Evolutionary conservation across 1,140 invertebrate genomes (phyloP).

Genomic region (Drosophila orosa): DNA sequence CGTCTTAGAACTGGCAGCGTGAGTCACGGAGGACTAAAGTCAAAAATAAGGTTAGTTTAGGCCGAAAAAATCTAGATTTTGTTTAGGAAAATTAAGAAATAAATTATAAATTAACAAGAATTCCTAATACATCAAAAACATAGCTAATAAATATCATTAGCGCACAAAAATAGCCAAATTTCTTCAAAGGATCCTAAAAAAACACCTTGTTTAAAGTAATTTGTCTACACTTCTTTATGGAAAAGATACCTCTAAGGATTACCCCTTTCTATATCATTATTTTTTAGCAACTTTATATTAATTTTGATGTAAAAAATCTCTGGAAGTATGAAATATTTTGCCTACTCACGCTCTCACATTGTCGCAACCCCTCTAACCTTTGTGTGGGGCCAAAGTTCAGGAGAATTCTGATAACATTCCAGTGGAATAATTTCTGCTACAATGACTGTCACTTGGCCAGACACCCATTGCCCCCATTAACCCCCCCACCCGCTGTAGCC

Average conservation of each 20-base stretch:
- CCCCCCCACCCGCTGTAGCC: not conserved
- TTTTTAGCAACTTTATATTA: not conserved
- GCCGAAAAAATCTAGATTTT: not conserved
- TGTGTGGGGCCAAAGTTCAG: constrained; percentile 30
- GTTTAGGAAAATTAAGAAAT: not conserved
- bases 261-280: not conserved
- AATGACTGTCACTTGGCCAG: constrained; percentile 54
- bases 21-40: not conserved
- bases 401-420: constrained; percentile 53
- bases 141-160: too few relatives aligned
- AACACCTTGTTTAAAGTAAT: too few relatives aligned
- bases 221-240: not conserved
- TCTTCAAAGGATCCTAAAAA: too few relatives aligned
- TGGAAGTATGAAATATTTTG: not conserved
- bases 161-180: too few relatives aligned
- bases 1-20: constrained; percentile 15
- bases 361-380: constrained; percentile 1
- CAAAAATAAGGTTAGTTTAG: not conserved
- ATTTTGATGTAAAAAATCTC: not conserved
- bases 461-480: not conserved
- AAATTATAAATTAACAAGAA: not conserved
- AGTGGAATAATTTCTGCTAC: constrained; percentile 59
- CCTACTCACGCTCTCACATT: constrained; percentile 20
- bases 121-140: not conserved
- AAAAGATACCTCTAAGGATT: too few relatives aligned